Evolutionary conservation across 2,888 invertebrate genomes (phyloP).

Genomic region (Hetaerina titia): DNA sequence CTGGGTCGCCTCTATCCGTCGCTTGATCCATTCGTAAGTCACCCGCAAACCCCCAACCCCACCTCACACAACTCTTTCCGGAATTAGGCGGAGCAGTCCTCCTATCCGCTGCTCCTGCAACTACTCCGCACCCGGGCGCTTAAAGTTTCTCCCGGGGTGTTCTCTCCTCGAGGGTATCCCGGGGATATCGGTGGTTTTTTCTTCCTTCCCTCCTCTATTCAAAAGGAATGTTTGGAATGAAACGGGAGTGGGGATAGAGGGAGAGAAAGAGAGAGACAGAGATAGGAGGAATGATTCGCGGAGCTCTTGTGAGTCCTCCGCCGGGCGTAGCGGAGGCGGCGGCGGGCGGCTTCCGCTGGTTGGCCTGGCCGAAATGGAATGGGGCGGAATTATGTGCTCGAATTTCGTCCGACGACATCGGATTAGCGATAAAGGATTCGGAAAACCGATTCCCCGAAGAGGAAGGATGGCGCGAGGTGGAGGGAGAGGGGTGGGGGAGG

Average conservation of each 20-base stretch:
- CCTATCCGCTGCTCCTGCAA: neutral
- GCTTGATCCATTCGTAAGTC: constrained; percentile 12
- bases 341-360: neutral
- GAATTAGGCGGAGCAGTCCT: neutral
- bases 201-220: neutral
- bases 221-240: neutral
- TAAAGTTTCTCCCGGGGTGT: neutral
- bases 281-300: neutral
- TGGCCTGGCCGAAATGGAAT: neutral
- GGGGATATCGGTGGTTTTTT: neutral
- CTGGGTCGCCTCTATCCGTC: neutral
- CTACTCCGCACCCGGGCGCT: neutral
- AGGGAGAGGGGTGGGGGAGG: neutral
- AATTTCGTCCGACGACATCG: neutral
- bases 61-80: neutral
- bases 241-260: neutral
- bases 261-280: neutral
- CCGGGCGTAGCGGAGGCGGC: neutral
- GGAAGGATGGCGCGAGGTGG: neutral
- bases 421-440: constrained; percentile 8
- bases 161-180: neutral
- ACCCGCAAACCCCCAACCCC: neutral
- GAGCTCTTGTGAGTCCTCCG: neutral
- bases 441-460: neutral
- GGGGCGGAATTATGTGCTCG: neutral